Evolutionary conservation across 2,888 invertebrate species (phyloP), one percentile per base, ranked within the genome.

Genomic region (Cordilura impudica): DNA sequence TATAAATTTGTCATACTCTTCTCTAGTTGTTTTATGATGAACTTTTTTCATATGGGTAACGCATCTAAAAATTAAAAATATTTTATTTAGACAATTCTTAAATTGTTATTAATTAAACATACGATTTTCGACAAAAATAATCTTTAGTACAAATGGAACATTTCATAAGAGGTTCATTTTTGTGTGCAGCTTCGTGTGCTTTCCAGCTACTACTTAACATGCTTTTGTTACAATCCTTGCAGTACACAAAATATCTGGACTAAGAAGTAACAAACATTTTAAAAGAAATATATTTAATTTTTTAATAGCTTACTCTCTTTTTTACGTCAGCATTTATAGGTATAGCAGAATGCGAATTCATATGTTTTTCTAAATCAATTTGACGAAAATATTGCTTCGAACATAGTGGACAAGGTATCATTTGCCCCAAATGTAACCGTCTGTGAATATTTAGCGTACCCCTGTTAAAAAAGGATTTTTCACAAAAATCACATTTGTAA

Each of bases 401-500:
- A 47, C 80, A 80, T 14, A 80, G 35, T 12, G 53, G 29, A 45
- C 80, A 80, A 7, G 75, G 61, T 51, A 80, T 31, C 72, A 73
- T 73, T 61, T 76, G 67, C 0, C 80, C 80, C 54, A 77, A 73
- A 47, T 80, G 80, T 35, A 77, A 60, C 10, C 80, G 58, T 0
- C 80, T 56, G 21, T 80, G 80, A 14, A 80, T 31, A 54, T 73
- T 80, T 1, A 75, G 67, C 6, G 53, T 51, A 1, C 80, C 73
- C 2, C 73, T 66, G 4, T 70, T n/a, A 47, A 65, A 80, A n/a
- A 76, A 80, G 0, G 76, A 47, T 21, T 80, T 80, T 18, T 73
- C 54, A 43, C 80, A 80, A 43, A 61, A 77, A n/a, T 80, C 80
- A 54, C 80, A 80, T 39, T 76, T 72, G 26, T 76, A 76, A n/a